Percentiles rank a stretch among this genome's conserved stretches.
These are phyloP conservation scores for Terebella lapidaria DNA, from an alignment of 2,888 invertebrate species.

Conservation along the genomic window DNA sequence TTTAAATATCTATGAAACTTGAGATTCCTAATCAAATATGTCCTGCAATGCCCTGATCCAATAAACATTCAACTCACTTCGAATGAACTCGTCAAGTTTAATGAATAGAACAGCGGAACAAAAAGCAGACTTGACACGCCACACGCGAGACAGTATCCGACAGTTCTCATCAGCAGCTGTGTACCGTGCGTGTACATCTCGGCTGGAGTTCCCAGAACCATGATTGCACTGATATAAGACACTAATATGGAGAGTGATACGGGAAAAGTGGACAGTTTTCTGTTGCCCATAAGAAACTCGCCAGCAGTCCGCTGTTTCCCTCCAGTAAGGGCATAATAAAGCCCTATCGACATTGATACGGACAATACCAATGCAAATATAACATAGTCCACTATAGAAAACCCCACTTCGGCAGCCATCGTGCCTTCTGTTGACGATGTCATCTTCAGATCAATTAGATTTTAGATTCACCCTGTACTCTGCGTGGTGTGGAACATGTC, in stretches of 20 bases:
- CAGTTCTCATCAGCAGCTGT: slow-evolving; percentile 22
- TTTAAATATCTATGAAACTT: too few relatives aligned
- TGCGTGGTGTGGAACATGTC: too few relatives aligned
- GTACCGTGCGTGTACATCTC: slow-evolving; percentile 29
- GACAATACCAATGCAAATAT: slow-evolving; percentile 17
- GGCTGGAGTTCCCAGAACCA: slow-evolving; percentile 26
- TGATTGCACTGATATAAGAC: slow-evolving; percentile 26
- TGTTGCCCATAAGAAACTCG: slow-evolving; percentile 23
- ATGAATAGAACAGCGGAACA: slow-evolving; percentile 25
- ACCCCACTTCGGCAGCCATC: not conserved
- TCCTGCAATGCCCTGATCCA: not conserved
- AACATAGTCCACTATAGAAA: slow-evolving; percentile 13
- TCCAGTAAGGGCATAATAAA: slow-evolving; percentile 26
- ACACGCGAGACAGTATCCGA: slow-evolving; percentile 26
- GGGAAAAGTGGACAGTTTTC: slow-evolving; percentile 22
- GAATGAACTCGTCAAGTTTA: slow-evolving; percentile 28
- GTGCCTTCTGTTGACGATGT: too few relatives aligned
- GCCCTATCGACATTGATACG: slow-evolving; percentile 20
- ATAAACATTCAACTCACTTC: slow-evolving; percentile 18
- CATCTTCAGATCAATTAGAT: too few relatives aligned
- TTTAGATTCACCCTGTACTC: too few relatives aligned
- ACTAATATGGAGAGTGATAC: slow-evolving; percentile 27
- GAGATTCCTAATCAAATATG: too few relatives aligned
- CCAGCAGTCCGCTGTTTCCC: slow-evolving; percentile 23
- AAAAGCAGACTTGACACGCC: slow-evolving; percentile 23